Evolutionary conservation across 2,888 invertebrate genomes (phyloP).

Genomic region (Dexiosoma caninum): DNA sequence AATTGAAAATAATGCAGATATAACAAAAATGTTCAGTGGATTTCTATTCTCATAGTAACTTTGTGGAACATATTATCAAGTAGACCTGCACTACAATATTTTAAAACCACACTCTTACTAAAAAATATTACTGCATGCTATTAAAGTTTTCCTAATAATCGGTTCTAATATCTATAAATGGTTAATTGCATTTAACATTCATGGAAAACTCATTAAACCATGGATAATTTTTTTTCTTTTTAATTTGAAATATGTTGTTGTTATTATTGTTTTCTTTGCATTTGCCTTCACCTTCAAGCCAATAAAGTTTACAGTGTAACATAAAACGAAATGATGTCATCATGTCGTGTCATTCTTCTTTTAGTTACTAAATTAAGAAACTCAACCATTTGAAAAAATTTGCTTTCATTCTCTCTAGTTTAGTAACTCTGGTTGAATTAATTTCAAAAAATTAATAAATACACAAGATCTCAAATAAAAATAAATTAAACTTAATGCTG

Average conservation of each 20-base stretch:
- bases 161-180: background rate
- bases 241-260: too few relatives aligned
- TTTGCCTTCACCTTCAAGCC: conserved; percentile 8
- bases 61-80: too few relatives aligned
- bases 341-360: background rate
- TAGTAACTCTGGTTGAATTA: conserved; percentile 1
- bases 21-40: too few relatives aligned
- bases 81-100: background rate
- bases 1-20: too few relatives aligned
- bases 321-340: conserved; percentile 5
- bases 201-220: conserved; percentile 8
- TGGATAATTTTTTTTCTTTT: too few relatives aligned
- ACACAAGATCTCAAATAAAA: conserved; percentile 30
- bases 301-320: background rate
- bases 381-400: conserved; percentile 12
- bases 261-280: too few relatives aligned
- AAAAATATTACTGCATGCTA: too few relatives aligned
- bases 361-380: conserved; percentile 22
- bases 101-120: too few relatives aligned
- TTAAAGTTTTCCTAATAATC: background rate
- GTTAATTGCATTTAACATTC: background rate
- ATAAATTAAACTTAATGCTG: conserved; percentile 25
- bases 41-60: too few relatives aligned
- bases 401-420: conserved; percentile 5
- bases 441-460: background rate